Evolutionary conservation across 2,888 invertebrate species (phyloP), one percentile per base, ranked within the genome.

Genomic region (Arctia plantaginis): DNA sequence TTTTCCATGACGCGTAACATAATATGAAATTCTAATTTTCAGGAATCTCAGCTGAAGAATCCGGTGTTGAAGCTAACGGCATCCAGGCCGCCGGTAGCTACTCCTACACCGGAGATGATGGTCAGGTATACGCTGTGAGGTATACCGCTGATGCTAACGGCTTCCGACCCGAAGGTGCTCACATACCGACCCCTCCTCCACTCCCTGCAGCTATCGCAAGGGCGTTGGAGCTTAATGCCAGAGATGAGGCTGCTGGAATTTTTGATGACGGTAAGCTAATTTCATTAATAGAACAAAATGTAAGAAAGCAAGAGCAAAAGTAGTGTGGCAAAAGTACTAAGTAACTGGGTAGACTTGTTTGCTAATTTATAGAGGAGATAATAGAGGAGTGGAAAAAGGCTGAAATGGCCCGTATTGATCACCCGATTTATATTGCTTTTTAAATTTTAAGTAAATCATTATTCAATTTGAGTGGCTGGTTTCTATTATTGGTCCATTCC

Each of bases 101-200:
- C 91, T 94, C 96, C 0, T 97, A 96, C 91, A 96, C 96, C 2
- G 96, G 96, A 3, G 97, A 97, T 10, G 97, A 97, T 73, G 97
- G 96, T 4, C 96, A 96, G 84, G 92, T 95, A 4, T 96, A 96
- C 90, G 93, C 94, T 80, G 93, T 96, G 74, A 93, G 92, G 73
- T 95, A 95, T 81, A 95, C 93, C 0, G 95, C 95, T 78, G 95
- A 89, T 65, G 90, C 83, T 80, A 93, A 95, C 82, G 95, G 95
- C 1, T 97, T 96, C 93, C 94, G 95, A 78, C 93, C 96, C 0
- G 91, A 93, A 65, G 96, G 96, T 0, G 95, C 96, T 3, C 96
- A 97, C 83, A 82, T 97, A 0, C 97, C 97, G 0, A 96, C 96
- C 0, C 93, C 96, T 0, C 96, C 96, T 0, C 96, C 96, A 0